Base-by-base conservation (phyloP, 1,140 invertebrate genomes). In the Drosophila auraria region DNA sequence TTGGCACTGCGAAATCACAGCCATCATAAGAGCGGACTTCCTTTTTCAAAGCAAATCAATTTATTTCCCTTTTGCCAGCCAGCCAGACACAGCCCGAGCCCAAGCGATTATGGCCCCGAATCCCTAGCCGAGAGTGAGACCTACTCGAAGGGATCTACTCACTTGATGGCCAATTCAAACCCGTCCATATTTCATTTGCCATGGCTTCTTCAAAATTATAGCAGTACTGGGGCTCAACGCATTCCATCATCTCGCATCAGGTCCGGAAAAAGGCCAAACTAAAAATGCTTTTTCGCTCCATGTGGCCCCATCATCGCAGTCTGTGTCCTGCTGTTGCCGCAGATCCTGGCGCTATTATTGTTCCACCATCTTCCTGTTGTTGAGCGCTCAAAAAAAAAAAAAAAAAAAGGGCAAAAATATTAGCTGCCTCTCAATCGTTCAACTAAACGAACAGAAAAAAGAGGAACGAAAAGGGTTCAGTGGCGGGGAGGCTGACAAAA, bases 381-480 rank as follows among this genome's bases (percentile, higher is more conserved):
- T 63, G 63, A 36, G 17, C 44, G 42, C 25, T 36, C 33, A 40
- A 76, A 58, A 77, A 20, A 20, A 20, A 20, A 20, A 20, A 20
- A 20, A 20, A 20, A 20, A 78, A 77, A 77, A 33, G 57, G 75
- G 38, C 50, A 78, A 61, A 78, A 78, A 78, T 78, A 78, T 78
- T 70, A 78, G 74, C 75, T 59, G 76, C 47, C 58, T 50, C 76
- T 79, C 77, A 79, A 79, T 79, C 76, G 76, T 61, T 72, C 54
- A 44, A 30, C 62, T 42, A 50, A 59, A 36, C 47, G 20, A 45
- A 56, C 49, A 68, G 38, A 65, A 59, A 62, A 64, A 42, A 42
- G n/a, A 42, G 14, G 33, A 27, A 17, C 66, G 54, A 61, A 77
- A 77, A 70, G 30, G 57, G 74, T 50, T 61, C 63, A 44, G 54